Conservation (phyloP, 1,140 invertebrate genomes). For the Monochamus saltuarius region DNA sequence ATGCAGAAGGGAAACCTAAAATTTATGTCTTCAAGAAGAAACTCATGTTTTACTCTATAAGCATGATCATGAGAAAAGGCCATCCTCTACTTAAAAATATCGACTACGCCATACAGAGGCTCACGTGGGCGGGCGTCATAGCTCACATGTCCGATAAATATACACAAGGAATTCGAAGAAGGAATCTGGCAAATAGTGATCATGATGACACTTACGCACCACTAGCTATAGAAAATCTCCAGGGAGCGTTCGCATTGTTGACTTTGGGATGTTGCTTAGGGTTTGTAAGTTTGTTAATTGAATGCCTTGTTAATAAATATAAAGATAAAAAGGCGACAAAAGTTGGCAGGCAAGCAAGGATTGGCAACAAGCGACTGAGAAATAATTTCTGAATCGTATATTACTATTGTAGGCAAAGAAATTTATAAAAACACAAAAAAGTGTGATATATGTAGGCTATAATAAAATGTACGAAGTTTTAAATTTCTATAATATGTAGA, state of each 20-base stretch:
- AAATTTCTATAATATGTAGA: too few species aligned
- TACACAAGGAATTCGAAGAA: background rate
- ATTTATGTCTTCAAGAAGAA: background rate
- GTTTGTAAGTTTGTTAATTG: background rate
- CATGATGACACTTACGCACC: background rate
- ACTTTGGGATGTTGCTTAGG: background rate
- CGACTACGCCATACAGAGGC: background rate
- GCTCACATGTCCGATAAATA: background rate
- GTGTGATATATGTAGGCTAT: too few species aligned
- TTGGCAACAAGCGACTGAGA: too few species aligned
- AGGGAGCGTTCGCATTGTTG: conserved; percentile 9
- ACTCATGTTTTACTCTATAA: background rate
- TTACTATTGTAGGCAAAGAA: too few species aligned
- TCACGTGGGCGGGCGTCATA: conserved; percentile 1
- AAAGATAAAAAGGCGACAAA: background rate
- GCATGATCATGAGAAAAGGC: conserved; percentile 5
- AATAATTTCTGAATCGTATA: too few species aligned
- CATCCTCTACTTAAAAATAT: background rate
- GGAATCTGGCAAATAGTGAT: background rate
- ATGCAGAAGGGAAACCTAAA: conserved; percentile 8
- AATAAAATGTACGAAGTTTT: too few species aligned
- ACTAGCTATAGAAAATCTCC: conserved; percentile 6
- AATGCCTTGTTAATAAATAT: background rate
- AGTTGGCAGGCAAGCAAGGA: too few species aligned
- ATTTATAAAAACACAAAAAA: too few species aligned